Evolutionary conservation across 2,888 invertebrate species (phyloP).

Genomic region (Corbicula japonica): DNA sequence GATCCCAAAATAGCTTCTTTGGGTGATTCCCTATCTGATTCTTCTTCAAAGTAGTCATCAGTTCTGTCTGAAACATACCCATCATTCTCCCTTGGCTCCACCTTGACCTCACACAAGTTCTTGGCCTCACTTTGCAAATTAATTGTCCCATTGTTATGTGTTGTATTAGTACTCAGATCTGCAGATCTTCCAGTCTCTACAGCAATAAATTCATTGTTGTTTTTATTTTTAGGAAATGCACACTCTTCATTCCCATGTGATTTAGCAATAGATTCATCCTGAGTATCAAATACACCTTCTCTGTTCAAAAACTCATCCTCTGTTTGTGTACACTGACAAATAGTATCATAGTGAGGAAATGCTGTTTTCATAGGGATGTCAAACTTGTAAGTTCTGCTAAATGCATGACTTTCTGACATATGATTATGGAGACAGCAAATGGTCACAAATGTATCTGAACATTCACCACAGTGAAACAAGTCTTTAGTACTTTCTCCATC

Average conservation of each 20-base stretch:
- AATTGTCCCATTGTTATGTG: too few relatives aligned
- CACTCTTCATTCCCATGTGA: too few relatives aligned
- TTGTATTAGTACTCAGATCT: too few relatives aligned
- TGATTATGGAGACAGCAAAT: conserved; percentile 36
- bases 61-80: conserved; percentile 25
- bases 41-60: conserved; percentile 33
- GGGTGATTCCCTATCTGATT: background rate
- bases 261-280: too few relatives aligned
- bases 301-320: conserved; percentile 9
- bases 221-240: too few relatives aligned
- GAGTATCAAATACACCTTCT: conserved; percentile 23
- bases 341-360: conserved; percentile 34
- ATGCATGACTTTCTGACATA: conserved; percentile 1
- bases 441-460: conserved; percentile 20
- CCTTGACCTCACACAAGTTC: background rate
- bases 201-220: too few relatives aligned
- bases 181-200: too few relatives aligned
- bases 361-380: conserved; percentile 26
- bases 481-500: background rate
- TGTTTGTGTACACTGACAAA: conserved; percentile 32
- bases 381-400: conserved; percentile 22
- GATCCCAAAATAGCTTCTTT: too few relatives aligned
- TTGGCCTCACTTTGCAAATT: too few relatives aligned
- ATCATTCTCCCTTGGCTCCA: conserved; percentile 5
- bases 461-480: conserved; percentile 21